Evolutionary conservation across 1,140 invertebrate genomes (phyloP), one percentile per base, ranked within the genome.

Genomic region (Megalopta genalis): DNA sequence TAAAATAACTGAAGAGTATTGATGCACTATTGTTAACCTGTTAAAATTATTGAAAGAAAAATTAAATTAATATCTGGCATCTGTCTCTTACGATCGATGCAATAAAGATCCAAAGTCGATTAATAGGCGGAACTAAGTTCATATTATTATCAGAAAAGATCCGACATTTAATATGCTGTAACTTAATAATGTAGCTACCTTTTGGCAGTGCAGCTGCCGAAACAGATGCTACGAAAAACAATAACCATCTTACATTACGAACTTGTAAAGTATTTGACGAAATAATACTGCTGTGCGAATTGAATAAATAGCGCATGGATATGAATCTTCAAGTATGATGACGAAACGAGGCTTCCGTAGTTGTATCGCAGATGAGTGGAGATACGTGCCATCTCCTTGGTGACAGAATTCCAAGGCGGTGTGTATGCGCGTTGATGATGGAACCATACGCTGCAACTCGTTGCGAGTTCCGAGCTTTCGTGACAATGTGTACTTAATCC

Each of bases 371-470:
- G 54, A 52, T 14, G 59, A 85, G 81, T 77, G 72, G 69, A 16
- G n/a, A 69, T 60, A 77, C 86, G 83, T 88, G 86, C 82, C 81
- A 84, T 88, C 66, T 63, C 83, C 85, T 85, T 83, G 86, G 83
- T n/a, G 76, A 88, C 86, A 54, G 42, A 42, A 81, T 63, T 49
- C 39, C 62, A n/a, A 67, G 14, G 12, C 46, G n/a, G 18, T 37
- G 6, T 23, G 14, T n/a, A 9, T 32, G 16, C 27, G 7, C n/a
- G 32, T 32, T 32, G 32, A 32, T n/a, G 4, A 37, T 37, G 7
- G 49, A n/a, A n/a, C 18, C 25, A 12, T 21, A 46, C 25, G n/a
- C 37, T 9, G 32, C 57, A 71, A 81, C 27, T 39, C 21, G 25
- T 62, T 27, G 39, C 9, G 16, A 39, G 7, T 37, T 32, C 32